Base-by-base conservation (phyloP, 2,113 vertebrate species). In the Lophius piscatorius region DNA sequence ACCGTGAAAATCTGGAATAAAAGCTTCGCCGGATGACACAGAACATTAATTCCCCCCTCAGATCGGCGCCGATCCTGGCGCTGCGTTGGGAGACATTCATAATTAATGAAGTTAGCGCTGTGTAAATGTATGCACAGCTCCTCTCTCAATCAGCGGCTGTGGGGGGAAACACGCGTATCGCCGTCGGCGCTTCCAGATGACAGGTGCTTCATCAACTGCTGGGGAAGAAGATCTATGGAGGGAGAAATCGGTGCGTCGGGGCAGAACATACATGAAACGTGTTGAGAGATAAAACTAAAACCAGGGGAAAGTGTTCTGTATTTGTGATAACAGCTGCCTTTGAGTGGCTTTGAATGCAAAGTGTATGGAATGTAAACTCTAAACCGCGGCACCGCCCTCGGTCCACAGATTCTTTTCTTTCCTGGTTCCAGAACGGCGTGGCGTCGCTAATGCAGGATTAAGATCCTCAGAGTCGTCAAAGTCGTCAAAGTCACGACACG, bases 31-130 rank as follows among this genome's bases (percentile, higher is more conserved):
- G 44, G 16, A 0, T 29, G 28, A 49, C 46, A 49, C 21, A 12
- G 12, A 23, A 36, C 33, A 26, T 52, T 26, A 52, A 52, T 52
- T 36, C 38, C 21, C 34, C 14, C 17, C 12, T n/a, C n/a, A 52
- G 22, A 52, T 52, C 22, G 12, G 5, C 18, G 33, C 12, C 21
- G 3, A 35, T 11, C 11, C 13, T 2, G 10, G 4, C 8, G 4
- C 14, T 6, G 35, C 17, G 23, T 40, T 12, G 10, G 9, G 23
- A 40, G 51, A 8, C 26, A 39, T 39, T 40, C 6, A 55, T 55
- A 40, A 40, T 55, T 39, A 39, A 52, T 52, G 14, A 52, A 18
- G 34, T 39, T 36, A 26, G 12, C 24, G 49, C 33, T 23, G 33
- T 3, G 21, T 50, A 9, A 50, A 50, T 22, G 14, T 36, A 38